Conservation (phyloP, 1,140 invertebrate species). For the Zaprionus ghesquierei region DNA sequence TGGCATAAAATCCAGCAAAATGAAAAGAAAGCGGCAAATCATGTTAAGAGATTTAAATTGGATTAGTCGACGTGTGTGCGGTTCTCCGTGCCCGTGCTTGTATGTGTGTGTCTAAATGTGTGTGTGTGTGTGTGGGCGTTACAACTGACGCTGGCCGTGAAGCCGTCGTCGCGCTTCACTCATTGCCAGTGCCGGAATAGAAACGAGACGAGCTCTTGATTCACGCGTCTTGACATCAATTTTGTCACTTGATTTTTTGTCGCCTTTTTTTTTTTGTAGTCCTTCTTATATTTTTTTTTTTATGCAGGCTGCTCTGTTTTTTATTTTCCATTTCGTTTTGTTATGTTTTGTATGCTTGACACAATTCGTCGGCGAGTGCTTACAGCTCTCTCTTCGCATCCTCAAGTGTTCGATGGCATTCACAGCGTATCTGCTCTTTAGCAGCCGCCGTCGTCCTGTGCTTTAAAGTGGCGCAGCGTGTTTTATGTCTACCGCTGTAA, state of each 20-base stretch:
- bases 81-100: no score
- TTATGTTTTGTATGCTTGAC: slow-evolving; percentile 75
- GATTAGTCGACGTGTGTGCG: slow-evolving; percentile 69
- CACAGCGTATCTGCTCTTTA: slow-evolving; percentile 69
- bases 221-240: slow-evolving; percentile 75
- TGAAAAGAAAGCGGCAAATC: slow-evolving; percentile 80
- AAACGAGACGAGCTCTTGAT: slow-evolving; percentile 9
- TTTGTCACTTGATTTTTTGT: slow-evolving; percentile 66
- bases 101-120: slow-evolving; percentile 2
- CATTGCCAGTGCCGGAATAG: slow-evolving; percentile 19
- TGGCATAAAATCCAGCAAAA: slow-evolving; percentile 76
- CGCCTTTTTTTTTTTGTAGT: slow-evolving; percentile 10
- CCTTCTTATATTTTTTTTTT: slow-evolving; percentile 16
- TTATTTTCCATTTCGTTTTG: slow-evolving; percentile 33
- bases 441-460: slow-evolving; percentile 17
- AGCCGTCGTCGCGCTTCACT: slow-evolving; percentile 5
- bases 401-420: slow-evolving; percentile 65
- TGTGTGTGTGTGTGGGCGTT: slow-evolving; percentile 14
- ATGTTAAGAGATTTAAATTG: slow-evolving; percentile 81
- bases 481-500: neutral
- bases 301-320: slow-evolving; percentile 10
- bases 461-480: neutral
- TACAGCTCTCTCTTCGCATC: slow-evolving; percentile 48
- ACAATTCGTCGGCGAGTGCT: slow-evolving; percentile 65
- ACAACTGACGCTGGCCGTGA: slow-evolving; percentile 56